Evolutionary conservation across 2,113 vertebrate genomes (phyloP).

Genomic region (Chamaetylas fuelleborni): DNA sequence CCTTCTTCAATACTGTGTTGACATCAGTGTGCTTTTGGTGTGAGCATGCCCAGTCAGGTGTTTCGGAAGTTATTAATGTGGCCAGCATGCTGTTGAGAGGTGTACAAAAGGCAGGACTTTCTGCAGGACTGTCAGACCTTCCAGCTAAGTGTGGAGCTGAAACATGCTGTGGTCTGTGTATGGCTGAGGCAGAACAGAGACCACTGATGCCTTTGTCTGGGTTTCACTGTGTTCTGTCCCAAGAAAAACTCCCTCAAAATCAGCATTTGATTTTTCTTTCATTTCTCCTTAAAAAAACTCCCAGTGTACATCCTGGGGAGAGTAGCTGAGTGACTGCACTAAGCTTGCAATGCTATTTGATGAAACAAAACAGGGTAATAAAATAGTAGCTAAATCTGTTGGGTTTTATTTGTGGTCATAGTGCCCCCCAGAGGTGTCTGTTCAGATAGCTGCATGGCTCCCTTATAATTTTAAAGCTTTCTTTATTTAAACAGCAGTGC

Average conservation of each 20-base stretch:
- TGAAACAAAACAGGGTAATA: neutral
- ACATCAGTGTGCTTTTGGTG: neutral
- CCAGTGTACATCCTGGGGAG: neutral
- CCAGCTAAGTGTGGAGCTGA: neutral
- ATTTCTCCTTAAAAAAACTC: neutral
- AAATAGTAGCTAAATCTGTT: accelerated
- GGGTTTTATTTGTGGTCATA: neutral
- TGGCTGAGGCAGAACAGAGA: neutral
- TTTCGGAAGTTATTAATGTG: neutral
- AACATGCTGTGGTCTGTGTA: neutral
- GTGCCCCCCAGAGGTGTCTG: conserved; percentile 45
- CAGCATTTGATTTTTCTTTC: neutral
- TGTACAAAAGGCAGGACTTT: neutral
- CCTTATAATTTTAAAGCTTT: accelerated
- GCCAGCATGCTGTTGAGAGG: neutral
- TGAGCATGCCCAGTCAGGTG: neutral
- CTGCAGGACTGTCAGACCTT: neutral
- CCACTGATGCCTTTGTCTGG: neutral
- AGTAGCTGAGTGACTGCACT: accelerated
- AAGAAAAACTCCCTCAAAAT: neutral
- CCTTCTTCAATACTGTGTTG: neutral
- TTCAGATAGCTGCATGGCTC: neutral
- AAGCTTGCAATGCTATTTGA: neutral
- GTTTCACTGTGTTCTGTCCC: neutral
- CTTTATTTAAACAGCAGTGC: neutral